Conservation (phyloP, 2,797 vertebrate genomes). For the Morelia viridis region DNA sequence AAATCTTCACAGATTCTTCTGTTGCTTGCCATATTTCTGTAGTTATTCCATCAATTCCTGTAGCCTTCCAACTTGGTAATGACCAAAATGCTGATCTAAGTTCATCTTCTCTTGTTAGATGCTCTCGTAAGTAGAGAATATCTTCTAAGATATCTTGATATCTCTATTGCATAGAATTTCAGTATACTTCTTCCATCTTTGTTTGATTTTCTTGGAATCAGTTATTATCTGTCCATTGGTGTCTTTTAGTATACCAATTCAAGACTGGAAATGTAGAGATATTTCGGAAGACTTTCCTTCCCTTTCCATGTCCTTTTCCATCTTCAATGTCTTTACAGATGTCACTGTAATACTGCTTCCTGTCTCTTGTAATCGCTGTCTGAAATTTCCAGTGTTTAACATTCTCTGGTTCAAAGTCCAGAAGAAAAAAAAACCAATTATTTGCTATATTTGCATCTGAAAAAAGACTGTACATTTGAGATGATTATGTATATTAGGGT, state of each 20-base stretch:
- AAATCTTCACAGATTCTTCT: background rate
- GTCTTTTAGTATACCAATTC: background rate
- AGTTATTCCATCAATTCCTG: background rate
- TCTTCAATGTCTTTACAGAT: background rate
- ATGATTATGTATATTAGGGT: background rate
- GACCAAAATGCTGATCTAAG: background rate
- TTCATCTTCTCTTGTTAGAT: background rate
- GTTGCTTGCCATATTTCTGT: background rate
- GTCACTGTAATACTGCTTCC: background rate
- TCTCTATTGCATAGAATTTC: background rate
- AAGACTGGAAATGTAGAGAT: background rate
- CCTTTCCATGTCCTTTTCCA: background rate
- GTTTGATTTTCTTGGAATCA: background rate
- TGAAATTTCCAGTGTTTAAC: background rate
- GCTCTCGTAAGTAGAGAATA: background rate
- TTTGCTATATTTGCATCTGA: background rate
- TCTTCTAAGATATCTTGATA: background rate
- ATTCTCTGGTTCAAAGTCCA: background rate
- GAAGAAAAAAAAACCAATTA: background rate
- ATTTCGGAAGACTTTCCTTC: background rate
- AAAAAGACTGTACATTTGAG: background rate
- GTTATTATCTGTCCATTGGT: background rate
- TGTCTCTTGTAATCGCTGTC: background rate
- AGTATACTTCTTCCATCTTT: background rate
- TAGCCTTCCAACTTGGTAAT: background rate